Evolutionary conservation across 1,140 invertebrate genomes (phyloP), one percentile per base, ranked within the genome.

Genomic region (Macrosteles quadrilineatus): DNA sequence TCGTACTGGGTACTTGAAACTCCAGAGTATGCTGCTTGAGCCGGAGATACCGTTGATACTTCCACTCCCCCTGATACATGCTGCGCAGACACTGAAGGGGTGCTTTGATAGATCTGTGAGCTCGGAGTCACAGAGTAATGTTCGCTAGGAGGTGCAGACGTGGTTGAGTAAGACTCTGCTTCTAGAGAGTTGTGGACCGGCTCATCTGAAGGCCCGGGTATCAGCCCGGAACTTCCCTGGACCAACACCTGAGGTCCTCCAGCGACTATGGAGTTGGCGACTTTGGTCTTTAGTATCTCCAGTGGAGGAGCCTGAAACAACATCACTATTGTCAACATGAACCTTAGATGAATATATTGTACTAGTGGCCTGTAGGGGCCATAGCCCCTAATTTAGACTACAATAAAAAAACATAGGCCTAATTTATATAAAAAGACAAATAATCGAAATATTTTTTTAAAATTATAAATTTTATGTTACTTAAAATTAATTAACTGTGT

Each of bases 11-110:
- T 11, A 21, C 4, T 36, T 36, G 32, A 36, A 14, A 36, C 32
- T 36, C 32, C 32, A 6, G 4, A 4, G 63, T 50, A 50, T 6
- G 55, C 27, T n/a, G n/a, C n/a, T n/a, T n/a, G n/a, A 14, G 4
- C 14, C 11, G 65, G 65, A 12, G 65, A 67, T 27, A 50, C 65
- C 4, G n/a, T 47, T 2, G 65, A 67, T n/a, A 12, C 65, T 27
- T 23, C 55, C n/a, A n/a, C n/a, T 21, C 6, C 21, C n/a, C 4
- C 6, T 27, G 55, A 29, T 4, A 59, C 23, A 25, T 29, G 27
- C 25, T 59, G 55, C 4, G 4, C 4, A 25, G 12, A 21, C 2
- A 59, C 55, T 11, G 21, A 25, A 27, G 55, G 25, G 11, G 23
- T 29, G 9, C 12, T 21, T 25, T 29, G 21, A 25, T 59, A 59